A percentile compares a stretch with the other conserved stretches of the same genome.
phyloP scores from a whole-genome alignment of 2,113 vertebrate genomes.

The Leptobrachium leishanense region DNA sequence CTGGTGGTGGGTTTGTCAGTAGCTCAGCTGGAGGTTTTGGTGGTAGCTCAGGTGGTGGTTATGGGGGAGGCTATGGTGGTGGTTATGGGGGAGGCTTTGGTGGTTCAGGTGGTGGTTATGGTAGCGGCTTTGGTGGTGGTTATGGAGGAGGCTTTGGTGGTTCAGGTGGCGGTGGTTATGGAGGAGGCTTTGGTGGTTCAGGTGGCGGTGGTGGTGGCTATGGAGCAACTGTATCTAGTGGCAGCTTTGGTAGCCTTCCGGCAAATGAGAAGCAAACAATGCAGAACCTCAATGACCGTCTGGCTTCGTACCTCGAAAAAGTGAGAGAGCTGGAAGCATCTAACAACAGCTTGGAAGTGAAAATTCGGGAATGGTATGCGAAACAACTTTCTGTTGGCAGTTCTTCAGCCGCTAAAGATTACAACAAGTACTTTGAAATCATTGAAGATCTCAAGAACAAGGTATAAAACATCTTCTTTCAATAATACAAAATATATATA shows the following conservation, averaged over 20 bases:
- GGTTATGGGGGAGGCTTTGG: neutral
- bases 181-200: slow-evolving; percentile 25
- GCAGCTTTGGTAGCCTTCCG: neutral
- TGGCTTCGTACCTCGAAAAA: slow-evolving; percentile 72
- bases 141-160: neutral
- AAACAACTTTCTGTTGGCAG: slow-evolving; percentile 61
- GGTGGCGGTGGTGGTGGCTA: slow-evolving; percentile 50
- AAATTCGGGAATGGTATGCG: slow-evolving; percentile 76
- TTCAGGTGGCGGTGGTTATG: slow-evolving; percentile 10
- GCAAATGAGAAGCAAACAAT: slow-evolving; percentile 73
- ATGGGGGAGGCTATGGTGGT: neutral
- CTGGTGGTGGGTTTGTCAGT: slow-evolving; percentile 2
- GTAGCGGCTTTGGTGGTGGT: slow-evolving; percentile 41
- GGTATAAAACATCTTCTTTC: slow-evolving; percentile 52
- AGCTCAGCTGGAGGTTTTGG: neutral
- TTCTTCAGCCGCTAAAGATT: slow-evolving; percentile 55
- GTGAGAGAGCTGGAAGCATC: slow-evolving; percentile 67
- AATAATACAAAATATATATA: too few relatives aligned
- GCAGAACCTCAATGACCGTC: slow-evolving; percentile 76
- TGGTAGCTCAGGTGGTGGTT: slow-evolving; percentile 2
- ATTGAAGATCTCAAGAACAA: slow-evolving; percentile 71
- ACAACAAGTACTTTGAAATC: slow-evolving; percentile 62
- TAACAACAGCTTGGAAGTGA: slow-evolving; percentile 68
- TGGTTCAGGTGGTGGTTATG: slow-evolving; percentile 38
- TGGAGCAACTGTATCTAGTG: slow-evolving; percentile 42